These are phyloP conservation scores for Drosophila lacteicornis DNA, from an alignment of 1,140 invertebrate species.

Conservation along the genomic window DNA sequence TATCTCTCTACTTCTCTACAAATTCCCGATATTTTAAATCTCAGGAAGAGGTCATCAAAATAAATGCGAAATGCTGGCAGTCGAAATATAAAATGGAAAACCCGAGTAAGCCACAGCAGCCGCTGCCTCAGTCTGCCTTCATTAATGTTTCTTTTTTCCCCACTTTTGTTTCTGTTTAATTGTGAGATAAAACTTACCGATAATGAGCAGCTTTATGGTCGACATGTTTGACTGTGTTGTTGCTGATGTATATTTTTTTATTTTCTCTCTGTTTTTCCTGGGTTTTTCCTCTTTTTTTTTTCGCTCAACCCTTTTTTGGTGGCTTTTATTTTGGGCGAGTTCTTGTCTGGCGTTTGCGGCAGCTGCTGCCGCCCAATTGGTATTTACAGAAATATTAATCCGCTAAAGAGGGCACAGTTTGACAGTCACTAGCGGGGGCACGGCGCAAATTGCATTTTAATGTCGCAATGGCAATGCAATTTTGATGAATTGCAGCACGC, in stretches of 20 bases:
- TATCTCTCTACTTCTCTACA: too few species aligned
- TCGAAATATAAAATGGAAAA: constrained; percentile 12
- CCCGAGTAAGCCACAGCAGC: constrained; percentile 20
- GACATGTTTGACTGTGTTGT: constrained; percentile 61
- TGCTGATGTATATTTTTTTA: constrained; percentile 32
- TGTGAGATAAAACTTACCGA: constrained; percentile 84
- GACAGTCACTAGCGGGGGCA: constrained; percentile 33
- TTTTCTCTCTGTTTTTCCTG: constrained; percentile 7
- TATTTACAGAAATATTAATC: constrained; percentile 62
- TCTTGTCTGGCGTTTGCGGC: constrained; percentile 18
- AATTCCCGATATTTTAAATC: constrained; percentile 13
- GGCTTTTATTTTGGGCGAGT: constrained; percentile 13
- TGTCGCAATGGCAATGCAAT: constrained; percentile 53
- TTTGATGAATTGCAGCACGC: constrained; percentile 41
- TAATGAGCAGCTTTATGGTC: constrained; percentile 84
- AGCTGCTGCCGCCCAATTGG: constrained; percentile 40
- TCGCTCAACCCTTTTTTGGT: constrained; percentile 17
- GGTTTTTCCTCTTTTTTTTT: constrained; percentile 12
- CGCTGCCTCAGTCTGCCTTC: constrained; percentile 24
- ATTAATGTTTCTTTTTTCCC: constrained; percentile 24
- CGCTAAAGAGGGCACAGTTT: constrained; percentile 60
- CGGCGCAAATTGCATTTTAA: constrained; percentile 73
- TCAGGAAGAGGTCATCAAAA: constrained; percentile 2
- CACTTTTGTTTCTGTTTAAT: constrained; percentile 67
- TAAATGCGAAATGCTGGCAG: constrained; percentile 1